Evolutionary conservation across 2,888 invertebrate species (phyloP).

Genomic region (Drosophila tanythrix): DNA sequence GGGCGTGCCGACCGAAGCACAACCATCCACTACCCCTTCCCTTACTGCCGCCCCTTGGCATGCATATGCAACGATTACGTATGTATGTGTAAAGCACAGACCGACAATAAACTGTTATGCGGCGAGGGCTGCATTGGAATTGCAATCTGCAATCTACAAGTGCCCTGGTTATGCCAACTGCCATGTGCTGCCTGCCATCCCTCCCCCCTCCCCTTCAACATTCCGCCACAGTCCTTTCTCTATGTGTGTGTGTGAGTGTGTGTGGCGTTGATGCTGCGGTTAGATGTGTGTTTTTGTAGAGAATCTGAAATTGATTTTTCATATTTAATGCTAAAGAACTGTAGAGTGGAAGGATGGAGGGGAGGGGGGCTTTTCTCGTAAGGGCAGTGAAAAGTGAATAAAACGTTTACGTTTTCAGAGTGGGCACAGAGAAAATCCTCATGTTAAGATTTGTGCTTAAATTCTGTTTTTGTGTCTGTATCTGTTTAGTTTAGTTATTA

Average conservation of each 20-base stretch:
- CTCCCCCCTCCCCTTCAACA: background rate
- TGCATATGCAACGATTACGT: background rate
- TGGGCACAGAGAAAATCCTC: background rate
- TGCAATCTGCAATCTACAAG: conserved; percentile 38
- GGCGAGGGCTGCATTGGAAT: conserved; percentile 49
- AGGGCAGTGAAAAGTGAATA: conserved; percentile 36
- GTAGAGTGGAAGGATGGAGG: background rate
- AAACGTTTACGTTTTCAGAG: background rate
- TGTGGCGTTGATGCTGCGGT: conserved; percentile 52
- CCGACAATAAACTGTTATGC: conserved; percentile 53
- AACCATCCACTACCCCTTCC: conserved; percentile 8
- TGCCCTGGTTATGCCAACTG: conserved; percentile 32
- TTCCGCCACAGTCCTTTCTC: background rate
- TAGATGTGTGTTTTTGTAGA: conserved; percentile 41
- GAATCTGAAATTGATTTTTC: conserved; percentile 71
- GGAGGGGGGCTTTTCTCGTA: background rate
- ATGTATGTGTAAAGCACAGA: conserved; percentile 1
- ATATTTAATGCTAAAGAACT: conserved; percentile 58
- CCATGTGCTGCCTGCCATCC: conserved; percentile 2
- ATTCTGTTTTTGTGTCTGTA: background rate
- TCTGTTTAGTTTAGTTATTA: background rate
- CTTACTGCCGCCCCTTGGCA: background rate
- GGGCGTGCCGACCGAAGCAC: conserved; percentile 29
- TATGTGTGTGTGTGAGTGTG: conserved; percentile 11
- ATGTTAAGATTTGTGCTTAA: background rate